Base-by-base conservation (phyloP, 2,888 invertebrate genomes). In the Bimastos eiseni region DNA sequence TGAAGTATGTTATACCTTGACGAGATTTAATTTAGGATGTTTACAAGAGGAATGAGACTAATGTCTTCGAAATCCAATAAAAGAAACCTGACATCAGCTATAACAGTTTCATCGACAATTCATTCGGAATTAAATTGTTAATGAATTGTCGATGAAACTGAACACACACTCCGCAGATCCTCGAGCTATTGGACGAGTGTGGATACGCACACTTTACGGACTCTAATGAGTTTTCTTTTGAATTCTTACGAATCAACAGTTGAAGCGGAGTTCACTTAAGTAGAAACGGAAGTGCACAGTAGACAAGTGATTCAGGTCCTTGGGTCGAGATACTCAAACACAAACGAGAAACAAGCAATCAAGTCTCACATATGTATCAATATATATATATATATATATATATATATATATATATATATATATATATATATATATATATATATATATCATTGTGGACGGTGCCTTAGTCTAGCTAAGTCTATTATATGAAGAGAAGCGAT, bases 141-240 rank as follows among this genome's bases (percentile, higher is more conserved):
- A 70, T 70, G 70, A 70, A 70, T 24, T 30, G 55, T 30, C 3
- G 49, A 49, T 49, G 21, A 49, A 55, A 11, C 70, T 70, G 8
- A n/a, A 70, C 30, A 70, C 70, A 70, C 19, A 17, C 70, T n/a
- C 70, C 8, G 17, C n/a, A n/a, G 70, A 30, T n/a, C 11, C 70
- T 70, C 70, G 13, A 30, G 70, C 70, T 70, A n/a, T 70, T 70
- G 5, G n/a, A 70, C n/a, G 70, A 70, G 3, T 17, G 15, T 15
- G 41, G 1, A 49, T 44, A 44, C 2, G 44, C 49, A n/a, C n/a
- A 17, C 4, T n/a, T 17, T 17, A 55, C 55, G 70, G 30, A n/a
- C n/a, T 70, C n/a, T 70, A 70, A 70, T 70, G 30, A 70, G 70
- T 70, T 70, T 70, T 70, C 70, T 70, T 70, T 70, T n/a, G 70